Conservation (phyloP, 2,113 vertebrate species). For the Gymnogyps californianus region DNA sequence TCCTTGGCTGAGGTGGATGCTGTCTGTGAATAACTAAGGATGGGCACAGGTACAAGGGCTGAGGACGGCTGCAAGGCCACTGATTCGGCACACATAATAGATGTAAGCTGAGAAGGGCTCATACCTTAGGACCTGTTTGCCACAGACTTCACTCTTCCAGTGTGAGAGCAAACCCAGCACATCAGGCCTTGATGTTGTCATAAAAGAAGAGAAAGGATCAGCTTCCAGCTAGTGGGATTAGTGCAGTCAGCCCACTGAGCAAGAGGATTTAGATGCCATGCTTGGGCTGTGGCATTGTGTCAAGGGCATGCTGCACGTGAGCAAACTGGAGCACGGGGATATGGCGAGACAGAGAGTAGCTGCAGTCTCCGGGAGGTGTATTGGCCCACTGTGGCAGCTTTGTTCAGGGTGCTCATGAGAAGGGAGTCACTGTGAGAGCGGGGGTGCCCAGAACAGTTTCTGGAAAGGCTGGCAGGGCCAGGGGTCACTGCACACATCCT, state of each 20-base stretch:
- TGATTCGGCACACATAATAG: rapidly evolving
- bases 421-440: not conserved
- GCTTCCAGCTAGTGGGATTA: not conserved
- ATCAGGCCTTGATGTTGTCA: not conserved
- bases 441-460: not conserved
- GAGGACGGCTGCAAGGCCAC: not conserved
- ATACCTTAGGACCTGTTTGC: not conserved
- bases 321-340: not conserved
- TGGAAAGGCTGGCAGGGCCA: not conserved
- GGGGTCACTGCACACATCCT: no score
- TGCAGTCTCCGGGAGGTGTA: rapidly evolving
- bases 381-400: not conserved
- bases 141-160: no score
- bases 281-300: not conserved
- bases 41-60: not conserved
- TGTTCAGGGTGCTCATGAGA: not conserved
- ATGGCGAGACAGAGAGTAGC: not conserved
- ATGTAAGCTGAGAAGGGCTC: not conserved
- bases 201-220: not conserved
- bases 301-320: rapidly evolving
- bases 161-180: not conserved
- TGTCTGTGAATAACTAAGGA: not conserved
- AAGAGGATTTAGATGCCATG: not conserved
- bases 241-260: not conserved
- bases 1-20: not conserved